These are phyloP conservation scores for Creontiades dilutus DNA, from an alignment of 2,888 invertebrate species.

Conservation along the genomic window DNA sequence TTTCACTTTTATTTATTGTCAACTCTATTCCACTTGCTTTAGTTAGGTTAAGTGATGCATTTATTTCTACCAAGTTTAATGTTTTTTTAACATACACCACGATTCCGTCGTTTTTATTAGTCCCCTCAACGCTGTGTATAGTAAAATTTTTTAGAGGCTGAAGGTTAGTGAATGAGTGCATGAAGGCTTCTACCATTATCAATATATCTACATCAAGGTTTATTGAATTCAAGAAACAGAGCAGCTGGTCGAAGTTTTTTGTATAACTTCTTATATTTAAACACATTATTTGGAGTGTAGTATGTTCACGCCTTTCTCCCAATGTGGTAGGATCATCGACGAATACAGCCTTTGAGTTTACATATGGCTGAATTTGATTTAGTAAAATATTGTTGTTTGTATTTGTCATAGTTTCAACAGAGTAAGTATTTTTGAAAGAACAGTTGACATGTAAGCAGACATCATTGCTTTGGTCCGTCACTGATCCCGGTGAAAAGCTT, in stretches of 20 bases:
- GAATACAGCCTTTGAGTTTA: background rate
- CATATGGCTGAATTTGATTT: background rate
- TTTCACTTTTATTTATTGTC: background rate
- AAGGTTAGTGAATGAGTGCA: background rate
- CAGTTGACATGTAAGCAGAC: background rate
- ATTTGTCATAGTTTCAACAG: background rate
- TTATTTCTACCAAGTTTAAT: background rate
- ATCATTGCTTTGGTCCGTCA: background rate
- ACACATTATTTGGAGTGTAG: background rate
- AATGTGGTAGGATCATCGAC: background rate
- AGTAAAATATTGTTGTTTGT: background rate
- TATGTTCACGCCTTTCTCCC: background rate
- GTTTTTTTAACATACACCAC: conserved; percentile 4
- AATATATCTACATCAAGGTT: background rate
- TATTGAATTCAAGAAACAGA: background rate
- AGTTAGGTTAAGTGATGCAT: background rate
- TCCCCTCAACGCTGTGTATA: background rate
- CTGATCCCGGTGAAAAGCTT: background rate
- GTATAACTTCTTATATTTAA: background rate
- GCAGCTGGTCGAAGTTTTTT: background rate
- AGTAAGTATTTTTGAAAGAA: background rate
- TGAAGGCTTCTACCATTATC: background rate
- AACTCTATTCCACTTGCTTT: background rate
- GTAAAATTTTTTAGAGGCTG: background rate
- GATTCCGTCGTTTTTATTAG: conserved; percentile 5